Conservation (phyloP, 2,888 invertebrate species). For the Ditula angustiorana region DNA sequence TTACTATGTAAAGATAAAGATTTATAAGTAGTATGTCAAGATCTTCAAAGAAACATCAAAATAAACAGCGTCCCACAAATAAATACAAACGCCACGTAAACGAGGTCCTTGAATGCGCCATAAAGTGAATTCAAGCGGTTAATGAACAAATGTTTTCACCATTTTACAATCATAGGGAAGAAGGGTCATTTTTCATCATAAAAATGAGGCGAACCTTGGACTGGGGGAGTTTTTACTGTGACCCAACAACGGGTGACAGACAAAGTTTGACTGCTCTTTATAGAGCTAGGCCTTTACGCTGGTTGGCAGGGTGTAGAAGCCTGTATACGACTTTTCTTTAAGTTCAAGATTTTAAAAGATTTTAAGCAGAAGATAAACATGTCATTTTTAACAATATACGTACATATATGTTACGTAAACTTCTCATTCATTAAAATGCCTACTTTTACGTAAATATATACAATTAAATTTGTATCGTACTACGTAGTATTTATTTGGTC, state of each 20-base stretch:
- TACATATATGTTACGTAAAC: too few relatives aligned
- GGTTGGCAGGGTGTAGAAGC: constrained; percentile 46
- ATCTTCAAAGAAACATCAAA: background rate
- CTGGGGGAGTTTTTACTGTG: constrained; percentile 65
- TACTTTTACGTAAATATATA: too few relatives aligned
- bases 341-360: constrained; percentile 32
- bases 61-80: background rate
- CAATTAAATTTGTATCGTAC: too few relatives aligned
- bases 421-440: too few relatives aligned
- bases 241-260: constrained; percentile 62
- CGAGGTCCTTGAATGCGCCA: constrained; percentile 14
- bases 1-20: too few relatives aligned
- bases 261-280: constrained; percentile 70
- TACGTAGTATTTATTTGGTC: too few relatives aligned
- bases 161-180: constrained; percentile 61
- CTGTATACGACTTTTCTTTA: constrained; percentile 45
- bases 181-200: constrained; percentile 74
- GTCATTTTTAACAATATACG: too few relatives aligned
- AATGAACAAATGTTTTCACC: constrained; percentile 71
- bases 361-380: background rate
- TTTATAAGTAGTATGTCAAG: background rate
- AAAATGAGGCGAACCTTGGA: constrained; percentile 60
- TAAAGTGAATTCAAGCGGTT: constrained; percentile 52
- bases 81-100: constrained; percentile 19
- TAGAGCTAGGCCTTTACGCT: constrained; percentile 57